These are phyloP conservation scores for Accipiter cooperii DNA, from an alignment of 2,113 vertebrate species.

Conservation along the genomic window DNA sequence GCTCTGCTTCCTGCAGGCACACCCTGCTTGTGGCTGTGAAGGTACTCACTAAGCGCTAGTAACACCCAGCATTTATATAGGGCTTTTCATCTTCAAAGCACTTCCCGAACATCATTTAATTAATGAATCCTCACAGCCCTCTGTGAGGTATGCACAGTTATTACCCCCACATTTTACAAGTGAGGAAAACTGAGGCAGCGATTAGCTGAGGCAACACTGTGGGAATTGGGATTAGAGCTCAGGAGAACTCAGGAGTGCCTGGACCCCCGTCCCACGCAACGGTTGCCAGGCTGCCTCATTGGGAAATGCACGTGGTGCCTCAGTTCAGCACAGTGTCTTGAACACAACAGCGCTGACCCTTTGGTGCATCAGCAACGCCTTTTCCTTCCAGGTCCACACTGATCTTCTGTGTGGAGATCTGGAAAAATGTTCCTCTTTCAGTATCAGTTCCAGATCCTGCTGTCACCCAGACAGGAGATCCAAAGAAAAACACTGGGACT, in stretches of 20 bases:
- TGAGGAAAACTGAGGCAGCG: constrained; percentile 52
- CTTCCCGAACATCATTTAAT: constrained; percentile 59
- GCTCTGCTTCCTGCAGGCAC: constrained; percentile 61
- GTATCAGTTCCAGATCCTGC: background rate
- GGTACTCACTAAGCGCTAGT: constrained; percentile 63
- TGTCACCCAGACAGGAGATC: background rate
- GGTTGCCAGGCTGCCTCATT: rapidly evolving
- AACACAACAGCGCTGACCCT: background rate
- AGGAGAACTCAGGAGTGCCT: background rate
- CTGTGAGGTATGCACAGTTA: constrained; percentile 48
- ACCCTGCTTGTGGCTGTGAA: constrained; percentile 57
- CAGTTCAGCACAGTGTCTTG: background rate
- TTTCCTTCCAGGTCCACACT: background rate
- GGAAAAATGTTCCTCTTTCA: background rate
- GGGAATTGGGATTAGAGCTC: constrained; percentile 26
- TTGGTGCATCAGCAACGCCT: background rate
- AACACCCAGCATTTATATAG: constrained; percentile 65
- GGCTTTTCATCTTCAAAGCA: constrained; percentile 68
- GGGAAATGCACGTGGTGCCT: background rate
- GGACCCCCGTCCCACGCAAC: background rate
- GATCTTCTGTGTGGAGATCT: background rate
- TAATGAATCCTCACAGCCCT: constrained; percentile 63
- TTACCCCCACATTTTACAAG: constrained; percentile 62
- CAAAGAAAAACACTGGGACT: background rate
- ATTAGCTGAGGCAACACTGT: constrained; percentile 61